phyloP scores from a whole-genome alignment of 2,888 invertebrate genomes.

The Hypsopygia costalis region DNA sequence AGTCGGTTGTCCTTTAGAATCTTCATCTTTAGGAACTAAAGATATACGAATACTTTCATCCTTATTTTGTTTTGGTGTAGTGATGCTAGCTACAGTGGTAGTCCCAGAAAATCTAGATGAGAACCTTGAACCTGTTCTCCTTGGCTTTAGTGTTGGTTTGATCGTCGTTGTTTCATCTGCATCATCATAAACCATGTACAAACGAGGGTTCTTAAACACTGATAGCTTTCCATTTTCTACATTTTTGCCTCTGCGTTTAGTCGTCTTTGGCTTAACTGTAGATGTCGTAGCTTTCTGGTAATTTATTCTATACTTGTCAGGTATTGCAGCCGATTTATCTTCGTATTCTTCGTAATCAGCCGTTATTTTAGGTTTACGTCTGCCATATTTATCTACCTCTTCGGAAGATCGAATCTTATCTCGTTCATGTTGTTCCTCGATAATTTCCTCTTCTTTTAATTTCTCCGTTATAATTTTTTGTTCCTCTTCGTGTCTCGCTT shows the following conservation, averaged over 20 bases:
- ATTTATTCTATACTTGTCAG: slow-evolving; percentile 47
- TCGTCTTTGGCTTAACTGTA: slow-evolving; percentile 15
- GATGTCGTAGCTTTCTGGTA: slow-evolving; percentile 13
- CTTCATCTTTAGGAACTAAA: slow-evolving; percentile 43
- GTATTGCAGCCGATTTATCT: slow-evolving; percentile 23
- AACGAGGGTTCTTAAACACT: slow-evolving; percentile 57
- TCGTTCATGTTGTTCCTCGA: slow-evolving; percentile 51
- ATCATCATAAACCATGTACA: slow-evolving; percentile 49
- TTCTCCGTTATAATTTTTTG: slow-evolving; percentile 57
- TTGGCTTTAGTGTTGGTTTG: slow-evolving; percentile 7
- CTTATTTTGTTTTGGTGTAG: slow-evolving; percentile 9
- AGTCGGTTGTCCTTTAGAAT: slow-evolving; percentile 50
- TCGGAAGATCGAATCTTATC: slow-evolving; percentile 28
- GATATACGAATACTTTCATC: slow-evolving; percentile 51
- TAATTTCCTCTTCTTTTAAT: slow-evolving; percentile 58
- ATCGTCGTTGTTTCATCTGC: slow-evolving; percentile 18
- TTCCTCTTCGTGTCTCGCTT: slow-evolving; percentile 58
- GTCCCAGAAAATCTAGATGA: slow-evolving; percentile 30
- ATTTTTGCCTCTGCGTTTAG: slow-evolving; percentile 25
- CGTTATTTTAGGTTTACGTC: slow-evolving; percentile 19
- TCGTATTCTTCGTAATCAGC: slow-evolving; percentile 60
- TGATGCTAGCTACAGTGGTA: slow-evolving; percentile 10
- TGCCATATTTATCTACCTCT: slow-evolving; percentile 39
- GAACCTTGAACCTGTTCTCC: slow-evolving; percentile 23
- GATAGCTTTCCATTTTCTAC: slow-evolving; percentile 47